Conservation (phyloP, 2,113 vertebrate genomes). For the Bombycilla garrulus region DNA sequence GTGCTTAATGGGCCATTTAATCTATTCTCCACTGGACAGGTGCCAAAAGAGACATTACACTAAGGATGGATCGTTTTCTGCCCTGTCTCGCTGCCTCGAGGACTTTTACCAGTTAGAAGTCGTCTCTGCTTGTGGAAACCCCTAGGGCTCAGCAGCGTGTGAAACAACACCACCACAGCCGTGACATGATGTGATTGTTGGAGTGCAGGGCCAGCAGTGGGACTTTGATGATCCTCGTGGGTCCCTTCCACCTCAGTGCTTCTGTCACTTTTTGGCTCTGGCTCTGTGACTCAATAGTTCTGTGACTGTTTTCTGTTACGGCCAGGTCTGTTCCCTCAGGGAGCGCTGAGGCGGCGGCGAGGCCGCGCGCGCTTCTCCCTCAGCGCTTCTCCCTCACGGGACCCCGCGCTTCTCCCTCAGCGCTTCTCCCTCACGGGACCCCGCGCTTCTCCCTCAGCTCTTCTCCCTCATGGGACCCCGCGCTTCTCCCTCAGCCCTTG, state of each 20-base stretch:
- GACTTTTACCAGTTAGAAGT: not conserved
- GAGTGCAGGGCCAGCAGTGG: not conserved
- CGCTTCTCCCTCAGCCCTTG: too few species aligned
- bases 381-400: not conserved
- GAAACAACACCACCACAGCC: not conserved
- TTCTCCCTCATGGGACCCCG: not conserved
- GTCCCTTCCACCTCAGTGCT: not conserved
- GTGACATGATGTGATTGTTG: accelerated
- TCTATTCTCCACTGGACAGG: not conserved
- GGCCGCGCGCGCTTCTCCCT: accelerated
- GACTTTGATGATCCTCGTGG: not conserved
- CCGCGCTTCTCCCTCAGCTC: too few species aligned
- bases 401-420: too few species aligned
- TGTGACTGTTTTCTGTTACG: accelerated
- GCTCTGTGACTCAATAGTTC: too few species aligned
- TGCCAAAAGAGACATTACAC: not conserved
- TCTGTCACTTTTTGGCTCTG: not conserved
- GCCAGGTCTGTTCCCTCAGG: accelerated
- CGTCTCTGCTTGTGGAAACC: accelerated
- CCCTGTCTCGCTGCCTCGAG: too few species aligned
- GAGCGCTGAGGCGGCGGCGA: accelerated
- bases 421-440: not conserved
- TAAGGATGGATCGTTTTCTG: not conserved
- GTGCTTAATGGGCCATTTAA: constrained; percentile 35
- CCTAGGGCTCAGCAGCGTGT: not conserved